Base-by-base conservation (phyloP, 1,140 invertebrate species). In the Cepaea nemoralis region DNA sequence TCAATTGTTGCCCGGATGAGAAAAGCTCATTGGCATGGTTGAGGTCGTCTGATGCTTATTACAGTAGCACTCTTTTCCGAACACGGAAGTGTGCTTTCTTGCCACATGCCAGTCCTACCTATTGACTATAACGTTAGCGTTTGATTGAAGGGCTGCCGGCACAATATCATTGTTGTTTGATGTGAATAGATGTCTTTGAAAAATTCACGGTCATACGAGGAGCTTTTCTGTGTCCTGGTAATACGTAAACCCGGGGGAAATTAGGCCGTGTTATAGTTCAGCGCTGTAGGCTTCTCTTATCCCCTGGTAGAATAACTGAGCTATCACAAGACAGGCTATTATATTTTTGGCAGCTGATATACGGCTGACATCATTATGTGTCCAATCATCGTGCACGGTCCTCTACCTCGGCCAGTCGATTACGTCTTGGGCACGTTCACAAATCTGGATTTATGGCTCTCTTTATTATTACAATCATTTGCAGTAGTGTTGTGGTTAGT, bases 1-100 rank as follows among this genome's bases (percentile, higher is more conserved):
- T 50, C 71, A 74, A 74, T 74, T 74, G 71, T 74, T 74, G 71
- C 71, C 42, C 39, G 71, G 42, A 74, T 74, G 71, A 74, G 71
- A 74, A 74, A 42, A 74, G 71, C 42, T 74, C 42, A 74, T 33
- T 74, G 27, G 40, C 40, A 10, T 74, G 27, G 71, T 19, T 63
- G n/a, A 27, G 59, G 59, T 63, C 59, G 59, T 63, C 59, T 31
- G 59, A 63, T 63, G 59, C 27, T 31, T 63, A 63, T 63, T 63
- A 63, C 59, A 3, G 59, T 63, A 63, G 33, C 59, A 63, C 59
- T 63, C 16, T 63, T 31, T 10, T n/a, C 33, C 33, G 27, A 31
- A 63, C 27, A 63, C 27, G n/a, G 59, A 63, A 16, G 59, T 63
- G 27, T 31, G 27, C 59, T 63, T 31, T 31, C 33, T 27, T 27